Conservation (phyloP, 1,140 invertebrate genomes). For the Ostrea denselamellosa region DNA sequence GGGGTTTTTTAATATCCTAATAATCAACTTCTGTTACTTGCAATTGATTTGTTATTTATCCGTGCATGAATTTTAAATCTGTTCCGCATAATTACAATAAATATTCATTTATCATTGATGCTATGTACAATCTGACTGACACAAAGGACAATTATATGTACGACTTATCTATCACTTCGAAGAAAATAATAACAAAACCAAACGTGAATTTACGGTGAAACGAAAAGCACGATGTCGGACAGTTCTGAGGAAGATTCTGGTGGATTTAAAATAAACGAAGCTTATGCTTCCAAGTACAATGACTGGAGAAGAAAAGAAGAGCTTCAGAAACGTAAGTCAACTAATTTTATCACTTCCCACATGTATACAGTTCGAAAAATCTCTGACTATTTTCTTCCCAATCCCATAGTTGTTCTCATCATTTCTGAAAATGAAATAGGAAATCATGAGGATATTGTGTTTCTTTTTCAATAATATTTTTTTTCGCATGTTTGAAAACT, state of each 20-base stretch:
- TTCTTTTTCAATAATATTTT: not conserved
- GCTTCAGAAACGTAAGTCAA: constrained; percentile 88
- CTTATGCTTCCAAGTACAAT: constrained; percentile 91
- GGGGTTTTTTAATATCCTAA: no score
- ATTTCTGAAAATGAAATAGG: not conserved
- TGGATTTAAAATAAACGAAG: constrained; percentile 82
- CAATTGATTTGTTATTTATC: no score
- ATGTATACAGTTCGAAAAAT: not conserved
- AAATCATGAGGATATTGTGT: not conserved
- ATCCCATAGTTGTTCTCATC: not conserved
- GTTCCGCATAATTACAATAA: no score
- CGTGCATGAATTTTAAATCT: no score
- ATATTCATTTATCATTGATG: no score
- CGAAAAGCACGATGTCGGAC: not conserved
- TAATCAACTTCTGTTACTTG: no score
- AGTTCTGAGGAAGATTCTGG: constrained; percentile 15
- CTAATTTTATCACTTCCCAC: not conserved
- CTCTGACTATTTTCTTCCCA: not conserved
- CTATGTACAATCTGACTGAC: not conserved
- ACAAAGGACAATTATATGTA: constrained; percentile 10
- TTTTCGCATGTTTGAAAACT: no score
- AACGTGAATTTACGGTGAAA: not conserved
- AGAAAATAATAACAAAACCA: not conserved
- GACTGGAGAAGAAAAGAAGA: constrained; percentile 91
- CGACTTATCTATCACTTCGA: not conserved